These are phyloP conservation scores for Yponomeuta sedellus DNA, from an alignment of 2,888 invertebrate genomes.

Conservation along the genomic window DNA sequence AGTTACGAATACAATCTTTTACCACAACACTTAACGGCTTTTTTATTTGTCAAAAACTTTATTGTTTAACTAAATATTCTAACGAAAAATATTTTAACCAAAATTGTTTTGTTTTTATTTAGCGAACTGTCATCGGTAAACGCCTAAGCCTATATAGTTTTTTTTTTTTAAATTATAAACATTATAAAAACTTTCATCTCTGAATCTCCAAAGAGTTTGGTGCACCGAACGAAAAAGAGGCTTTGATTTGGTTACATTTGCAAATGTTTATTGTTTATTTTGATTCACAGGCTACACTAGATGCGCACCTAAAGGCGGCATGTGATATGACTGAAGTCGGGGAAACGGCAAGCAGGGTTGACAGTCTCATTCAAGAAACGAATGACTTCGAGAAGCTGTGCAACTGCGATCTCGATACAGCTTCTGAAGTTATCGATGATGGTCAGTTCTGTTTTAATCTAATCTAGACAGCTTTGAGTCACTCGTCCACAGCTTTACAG, in stretches of 20 bases:
- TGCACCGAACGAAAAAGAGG: too few species aligned
- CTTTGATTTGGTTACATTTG: too few species aligned
- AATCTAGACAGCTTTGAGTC: too few species aligned
- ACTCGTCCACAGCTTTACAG: too few species aligned
- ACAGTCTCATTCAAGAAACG: conserved; percentile 86
- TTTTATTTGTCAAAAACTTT: not conserved
- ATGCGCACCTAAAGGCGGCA: conserved; percentile 85
- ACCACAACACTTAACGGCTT: not conserved
- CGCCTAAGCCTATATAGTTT: too few species aligned
- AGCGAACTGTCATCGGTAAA: not conserved
- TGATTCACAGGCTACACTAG: conserved; percentile 80
- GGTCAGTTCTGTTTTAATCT: conserved; percentile 41
- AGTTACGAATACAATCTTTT: conserved; percentile 19
- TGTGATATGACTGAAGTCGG: conserved; percentile 93
- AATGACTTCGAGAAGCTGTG: conserved; percentile 86
- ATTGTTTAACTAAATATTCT: not conserved
- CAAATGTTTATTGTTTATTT: too few species aligned
- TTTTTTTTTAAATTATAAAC: too few species aligned
- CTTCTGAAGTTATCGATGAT: conserved; percentile 86
- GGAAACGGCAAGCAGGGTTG: conserved; percentile 89
- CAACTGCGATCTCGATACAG: conserved; percentile 88
- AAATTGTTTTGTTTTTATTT: not conserved
- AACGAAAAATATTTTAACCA: too few species aligned
- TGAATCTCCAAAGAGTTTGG: too few species aligned
- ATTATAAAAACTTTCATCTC: too few species aligned